phyloP scores from a whole-genome alignment of 2,888 invertebrate genomes.

The Rhagium mordax region DNA sequence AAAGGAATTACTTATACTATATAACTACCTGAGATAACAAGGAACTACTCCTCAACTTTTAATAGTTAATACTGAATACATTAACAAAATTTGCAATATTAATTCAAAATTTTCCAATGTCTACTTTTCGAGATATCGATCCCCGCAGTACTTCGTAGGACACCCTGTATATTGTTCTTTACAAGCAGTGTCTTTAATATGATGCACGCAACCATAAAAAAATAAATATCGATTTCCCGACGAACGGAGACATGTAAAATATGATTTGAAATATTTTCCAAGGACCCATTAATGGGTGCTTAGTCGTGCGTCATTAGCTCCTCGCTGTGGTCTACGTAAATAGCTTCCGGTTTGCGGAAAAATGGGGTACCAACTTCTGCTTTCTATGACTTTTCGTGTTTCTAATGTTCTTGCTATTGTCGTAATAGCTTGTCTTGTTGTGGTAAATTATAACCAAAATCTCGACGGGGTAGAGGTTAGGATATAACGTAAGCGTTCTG shows the following conservation, averaged over 20 bases:
- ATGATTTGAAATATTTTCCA: conserved; percentile 41
- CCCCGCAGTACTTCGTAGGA: no score
- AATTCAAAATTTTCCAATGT: no score
- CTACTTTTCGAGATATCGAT: no score
- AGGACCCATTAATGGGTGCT: conserved; percentile 47
- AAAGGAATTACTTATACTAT: no score
- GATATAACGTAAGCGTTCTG: neutral
- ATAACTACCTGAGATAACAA: no score
- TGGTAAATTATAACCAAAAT: conserved; percentile 63
- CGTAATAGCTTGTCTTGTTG: conserved; percentile 65
- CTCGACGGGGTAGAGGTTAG: conserved; percentile 34
- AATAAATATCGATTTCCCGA: neutral
- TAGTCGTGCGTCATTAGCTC: conserved; percentile 59
- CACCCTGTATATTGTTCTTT: neutral
- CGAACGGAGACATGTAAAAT: conserved; percentile 34
- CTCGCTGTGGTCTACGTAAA: conserved; percentile 54
- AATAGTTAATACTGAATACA: no score
- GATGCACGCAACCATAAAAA: neutral
- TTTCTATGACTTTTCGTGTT: conserved; percentile 67
- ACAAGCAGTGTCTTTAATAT: no score
- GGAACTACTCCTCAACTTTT: no score
- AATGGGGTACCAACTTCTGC: conserved; percentile 63
- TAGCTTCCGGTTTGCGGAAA: conserved; percentile 62
- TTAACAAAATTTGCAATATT: no score
- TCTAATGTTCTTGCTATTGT: conserved; percentile 63